Evolutionary conservation across 1,140 invertebrate genomes (phyloP).

Genomic region (Pseudomyrmex gracilis): DNA sequence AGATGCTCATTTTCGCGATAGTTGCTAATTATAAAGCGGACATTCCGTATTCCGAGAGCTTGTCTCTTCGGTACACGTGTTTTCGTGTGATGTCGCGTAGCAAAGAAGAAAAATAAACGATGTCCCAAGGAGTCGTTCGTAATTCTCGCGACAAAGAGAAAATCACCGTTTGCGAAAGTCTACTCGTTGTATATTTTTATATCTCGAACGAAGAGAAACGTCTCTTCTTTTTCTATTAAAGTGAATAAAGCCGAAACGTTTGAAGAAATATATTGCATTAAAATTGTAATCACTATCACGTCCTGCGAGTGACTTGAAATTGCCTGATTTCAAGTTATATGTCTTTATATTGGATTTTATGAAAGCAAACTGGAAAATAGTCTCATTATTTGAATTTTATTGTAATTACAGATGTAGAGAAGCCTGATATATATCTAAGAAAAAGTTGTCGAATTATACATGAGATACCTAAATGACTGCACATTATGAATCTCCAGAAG

Average conservation of each 20-base stretch:
- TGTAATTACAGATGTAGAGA: slow-evolving; percentile 24
- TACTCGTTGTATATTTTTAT: slow-evolving; percentile 76
- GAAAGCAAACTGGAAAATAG: too few species aligned
- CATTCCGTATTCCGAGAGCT: slow-evolving; percentile 8
- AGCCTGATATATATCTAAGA: neutral
- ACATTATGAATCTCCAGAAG: slow-evolving; percentile 77
- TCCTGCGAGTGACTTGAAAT: neutral
- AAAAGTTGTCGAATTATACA: slow-evolving; percentile 13
- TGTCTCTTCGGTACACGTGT: slow-evolving; percentile 22
- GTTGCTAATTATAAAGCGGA: slow-evolving; percentile 55
- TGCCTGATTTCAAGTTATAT: slow-evolving; percentile 60
- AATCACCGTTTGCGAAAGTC: slow-evolving; percentile 68
- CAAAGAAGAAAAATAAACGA: slow-evolving; percentile 11
- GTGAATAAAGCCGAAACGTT: too few species aligned
- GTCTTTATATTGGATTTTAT: neutral
- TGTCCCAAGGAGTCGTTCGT: neutral
- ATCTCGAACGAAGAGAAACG: slow-evolving; percentile 37
- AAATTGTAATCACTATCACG: neutral
- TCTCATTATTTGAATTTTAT: neutral
- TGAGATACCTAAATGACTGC: slow-evolving; percentile 77
- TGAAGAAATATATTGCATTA: neutral
- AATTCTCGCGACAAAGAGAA: slow-evolving; percentile 23
- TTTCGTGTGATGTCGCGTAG: neutral
- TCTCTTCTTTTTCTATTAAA: slow-evolving; percentile 55
- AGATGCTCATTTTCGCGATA: slow-evolving; percentile 52